Evolutionary conservation across 1,140 invertebrate genomes (phyloP).

Genomic region (Formica exsecta): DNA sequence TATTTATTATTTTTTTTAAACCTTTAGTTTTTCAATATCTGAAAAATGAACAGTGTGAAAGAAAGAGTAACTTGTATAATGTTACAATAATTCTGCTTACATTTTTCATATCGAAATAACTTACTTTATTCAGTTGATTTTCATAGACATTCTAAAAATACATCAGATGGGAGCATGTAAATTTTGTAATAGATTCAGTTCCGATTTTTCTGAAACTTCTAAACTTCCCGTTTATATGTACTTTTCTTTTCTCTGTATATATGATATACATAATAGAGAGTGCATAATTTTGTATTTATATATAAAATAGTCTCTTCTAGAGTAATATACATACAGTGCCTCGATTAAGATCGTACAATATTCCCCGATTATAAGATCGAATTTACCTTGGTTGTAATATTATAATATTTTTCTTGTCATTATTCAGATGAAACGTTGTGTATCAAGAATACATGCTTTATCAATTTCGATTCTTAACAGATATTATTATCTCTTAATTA

Average conservation of each 20-base stretch:
- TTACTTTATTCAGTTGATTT: not conserved
- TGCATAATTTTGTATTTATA: constrained; percentile 35
- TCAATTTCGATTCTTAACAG: constrained; percentile 15
- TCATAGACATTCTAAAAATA: constrained; percentile 6
- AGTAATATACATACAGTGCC: constrained; percentile 8
- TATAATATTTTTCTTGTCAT: too few relatives aligned
- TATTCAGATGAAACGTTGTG: too few relatives aligned
- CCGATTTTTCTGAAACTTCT: not conserved
- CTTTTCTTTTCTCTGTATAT: not conserved
- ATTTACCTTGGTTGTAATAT: too few relatives aligned
- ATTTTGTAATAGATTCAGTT: too few relatives aligned
- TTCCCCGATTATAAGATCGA: too few relatives aligned
- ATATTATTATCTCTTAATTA: not conserved
- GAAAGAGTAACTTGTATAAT: constrained; percentile 11
- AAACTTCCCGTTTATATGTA: constrained; percentile 6
- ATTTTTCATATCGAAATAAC: not conserved
- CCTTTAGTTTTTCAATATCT: not conserved
- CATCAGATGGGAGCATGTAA: not conserved
- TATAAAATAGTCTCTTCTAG: constrained; percentile 36
- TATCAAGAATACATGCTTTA: not conserved
- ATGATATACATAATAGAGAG: not conserved
- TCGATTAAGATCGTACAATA: constrained; percentile 1
- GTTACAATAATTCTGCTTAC: not conserved
- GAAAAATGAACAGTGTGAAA: not conserved
- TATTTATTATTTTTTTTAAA: not conserved